These are phyloP conservation scores for Channallabes apus DNA, from an alignment of 2,797 vertebrate species.

Conservation along the genomic window DNA sequence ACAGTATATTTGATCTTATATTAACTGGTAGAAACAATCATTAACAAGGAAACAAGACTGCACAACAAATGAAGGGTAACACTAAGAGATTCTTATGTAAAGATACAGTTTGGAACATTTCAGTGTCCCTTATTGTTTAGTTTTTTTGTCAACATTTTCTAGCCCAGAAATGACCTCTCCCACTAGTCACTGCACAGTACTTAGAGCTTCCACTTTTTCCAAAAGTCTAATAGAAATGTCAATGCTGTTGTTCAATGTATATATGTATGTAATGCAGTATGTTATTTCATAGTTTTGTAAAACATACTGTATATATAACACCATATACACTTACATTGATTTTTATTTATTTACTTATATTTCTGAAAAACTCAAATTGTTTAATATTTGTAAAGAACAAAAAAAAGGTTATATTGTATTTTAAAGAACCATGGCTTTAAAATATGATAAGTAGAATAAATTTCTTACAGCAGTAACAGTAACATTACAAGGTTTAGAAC, in stretches of 20 bases:
- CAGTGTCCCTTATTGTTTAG: neutral
- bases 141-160: neutral
- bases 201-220: neutral
- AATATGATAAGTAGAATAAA: neutral
- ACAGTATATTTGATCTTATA: neutral
- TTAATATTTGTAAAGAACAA: neutral
- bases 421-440: neutral
- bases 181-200: neutral
- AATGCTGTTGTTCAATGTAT: neutral
- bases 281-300: no score
- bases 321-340: no score
- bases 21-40: conserved; percentile 2
- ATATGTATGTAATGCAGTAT: no score
- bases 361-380: neutral
- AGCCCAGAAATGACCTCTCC: neutral
- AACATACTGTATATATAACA: no score
- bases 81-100: neutral
- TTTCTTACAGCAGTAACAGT: neutral
- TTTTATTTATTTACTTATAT: neutral
- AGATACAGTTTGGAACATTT: neutral
- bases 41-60: neutral
- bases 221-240: neutral
- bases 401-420: neutral
- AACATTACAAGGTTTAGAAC: neutral
- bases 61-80: neutral